Conservation (phyloP, 37 sponge, comb jelly and placozoan species). For the Cladorhizidae sp. region DNA sequence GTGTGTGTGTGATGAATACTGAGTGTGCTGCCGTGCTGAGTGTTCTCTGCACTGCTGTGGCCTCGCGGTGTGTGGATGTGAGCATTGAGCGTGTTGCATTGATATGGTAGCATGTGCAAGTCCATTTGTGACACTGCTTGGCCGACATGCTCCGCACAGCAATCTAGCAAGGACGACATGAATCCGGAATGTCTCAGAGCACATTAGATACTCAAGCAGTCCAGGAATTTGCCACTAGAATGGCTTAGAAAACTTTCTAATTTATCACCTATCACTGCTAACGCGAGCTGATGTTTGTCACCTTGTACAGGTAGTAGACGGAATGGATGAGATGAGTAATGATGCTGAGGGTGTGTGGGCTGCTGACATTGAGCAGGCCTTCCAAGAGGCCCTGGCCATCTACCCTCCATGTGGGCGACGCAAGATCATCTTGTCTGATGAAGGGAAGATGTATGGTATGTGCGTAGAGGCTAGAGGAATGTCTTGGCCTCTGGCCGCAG, state of each 20-base stretch:
- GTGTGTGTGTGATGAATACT: neutral
- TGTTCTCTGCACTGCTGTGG: neutral
- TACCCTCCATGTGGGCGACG: conserved; percentile 98
- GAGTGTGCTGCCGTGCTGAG: neutral
- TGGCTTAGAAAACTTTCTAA: neutral
- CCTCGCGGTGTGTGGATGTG: neutral
- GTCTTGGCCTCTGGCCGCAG: no score
- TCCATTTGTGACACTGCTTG: no score
- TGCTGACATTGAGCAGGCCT: conserved; percentile 97
- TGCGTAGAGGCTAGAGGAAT: no score
- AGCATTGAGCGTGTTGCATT: neutral
- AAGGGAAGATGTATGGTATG: conserved; percentile 99
- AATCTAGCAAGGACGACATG: neutral
- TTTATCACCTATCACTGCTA: neutral
- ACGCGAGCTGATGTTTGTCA: neutral
- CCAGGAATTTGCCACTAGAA: neutral
- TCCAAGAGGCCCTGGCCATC: conserved; percentile 97
- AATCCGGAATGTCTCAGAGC: neutral
- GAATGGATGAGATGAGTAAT: conserved; percentile 4
- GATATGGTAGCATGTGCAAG: neutral
- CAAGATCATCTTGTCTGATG: conserved; percentile 97
- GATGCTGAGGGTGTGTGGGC: conserved; percentile 95
- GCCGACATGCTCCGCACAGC: neutral
- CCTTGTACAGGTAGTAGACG: conserved; percentile 7
- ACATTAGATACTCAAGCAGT: neutral